phyloP scores from a whole-genome alignment of 2,797 vertebrate genomes.

The Falco concolor region DNA sequence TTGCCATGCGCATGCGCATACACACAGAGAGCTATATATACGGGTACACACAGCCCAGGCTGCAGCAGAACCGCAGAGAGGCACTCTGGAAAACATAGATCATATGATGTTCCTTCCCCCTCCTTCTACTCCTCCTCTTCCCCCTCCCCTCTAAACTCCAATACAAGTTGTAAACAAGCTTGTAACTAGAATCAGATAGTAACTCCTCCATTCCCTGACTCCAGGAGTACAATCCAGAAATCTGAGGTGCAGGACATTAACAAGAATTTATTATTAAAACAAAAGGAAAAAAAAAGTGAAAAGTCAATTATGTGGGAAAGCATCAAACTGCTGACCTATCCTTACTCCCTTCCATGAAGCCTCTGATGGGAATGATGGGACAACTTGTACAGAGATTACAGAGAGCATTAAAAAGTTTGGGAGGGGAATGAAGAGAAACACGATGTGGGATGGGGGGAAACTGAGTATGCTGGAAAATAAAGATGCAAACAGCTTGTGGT shows the following conservation, averaged over 20 bases:
- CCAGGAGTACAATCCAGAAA: neutral
- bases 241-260: neutral
- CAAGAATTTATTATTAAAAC: neutral
- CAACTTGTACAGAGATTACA: neutral
- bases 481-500: neutral
- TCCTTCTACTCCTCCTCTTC: slow-evolving; percentile 65
- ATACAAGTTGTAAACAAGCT: slow-evolving; percentile 72
- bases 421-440: neutral
- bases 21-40: neutral
- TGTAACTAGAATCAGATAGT: slow-evolving; percentile 50
- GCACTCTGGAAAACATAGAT: slow-evolving; percentile 71
- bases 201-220: neutral
- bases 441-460: neutral
- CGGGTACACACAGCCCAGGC: slow-evolving; percentile 12
- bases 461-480: neutral
- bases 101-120: slow-evolving; percentile 67
- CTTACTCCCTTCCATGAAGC: neutral
- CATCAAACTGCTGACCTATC: neutral
- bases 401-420: neutral
- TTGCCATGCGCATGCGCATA: neutral
- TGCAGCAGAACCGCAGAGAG: slow-evolving; percentile 66
- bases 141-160: slow-evolving; percentile 58
- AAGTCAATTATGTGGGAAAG: neutral
- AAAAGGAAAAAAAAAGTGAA: neutral
- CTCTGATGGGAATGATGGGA: neutral